Evolutionary conservation across 2,113 vertebrate genomes (phyloP), one percentile per base, ranked within the genome.

Genomic region (Lepisosteus osseus): DNA sequence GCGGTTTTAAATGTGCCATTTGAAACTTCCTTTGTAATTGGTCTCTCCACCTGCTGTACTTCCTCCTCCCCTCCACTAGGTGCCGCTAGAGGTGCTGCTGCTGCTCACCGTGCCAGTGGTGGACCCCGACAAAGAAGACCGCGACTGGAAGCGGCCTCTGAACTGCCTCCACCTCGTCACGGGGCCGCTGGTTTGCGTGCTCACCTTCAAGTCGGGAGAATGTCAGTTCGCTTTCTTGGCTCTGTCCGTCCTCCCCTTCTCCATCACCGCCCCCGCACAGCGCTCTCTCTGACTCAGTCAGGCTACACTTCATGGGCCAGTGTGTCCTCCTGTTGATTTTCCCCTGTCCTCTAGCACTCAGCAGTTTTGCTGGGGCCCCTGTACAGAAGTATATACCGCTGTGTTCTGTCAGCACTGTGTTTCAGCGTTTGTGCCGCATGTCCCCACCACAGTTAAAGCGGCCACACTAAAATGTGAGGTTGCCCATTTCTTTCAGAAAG

Each of bases 101-200:
- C 90, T 96, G 73, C 89, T 99, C 78, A 94, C 93, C 0, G 84
- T 99, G 9, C 96, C 97, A 0, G 81, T 98, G 0, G 93, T 99
- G 57, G 96, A 99, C 77, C 94, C 94, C 0, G 96, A 97, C 87
- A 92, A 90, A 84, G 95, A 98, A 0, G 95, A 97, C 71, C 84
- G 73, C 72, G 98, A 99, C 90, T 99, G 97, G 97, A 95, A 91
- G 57, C 94, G 97, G 8, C 97, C 97, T 3, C 90, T 99, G 41
- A 99, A 99, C 89, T 98, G 94, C 75, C 83, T 99, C 45, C 97
- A 99, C 7, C 44, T 99, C 11, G 42, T 93, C 68, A 91, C 92
- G 41, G 91, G 92, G 72, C 94, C 96, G 3, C 64, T 99, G 74
- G 77, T 93, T 76, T 93, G 93, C n/a, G 0, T 96, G 68, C 87